A percentile compares a stretch with the other conserved stretches of the same genome.
phyloP scores from a whole-genome alignment of 2,797 vertebrate genomes.

The Phrynocephalus guinanensis region DNA sequence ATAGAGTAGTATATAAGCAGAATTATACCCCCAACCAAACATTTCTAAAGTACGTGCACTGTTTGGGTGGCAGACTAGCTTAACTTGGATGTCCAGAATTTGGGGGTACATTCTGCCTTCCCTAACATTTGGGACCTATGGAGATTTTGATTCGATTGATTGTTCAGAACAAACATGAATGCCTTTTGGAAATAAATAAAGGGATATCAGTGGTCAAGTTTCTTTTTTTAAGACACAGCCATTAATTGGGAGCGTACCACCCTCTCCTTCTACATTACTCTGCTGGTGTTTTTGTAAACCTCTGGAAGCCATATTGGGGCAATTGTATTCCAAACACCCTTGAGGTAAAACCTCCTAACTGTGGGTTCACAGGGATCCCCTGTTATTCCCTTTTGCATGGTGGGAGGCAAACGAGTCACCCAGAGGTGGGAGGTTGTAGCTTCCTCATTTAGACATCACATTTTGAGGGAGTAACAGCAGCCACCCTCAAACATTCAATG shows the following conservation, averaged over 20 bases:
- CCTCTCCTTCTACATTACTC: not conserved
- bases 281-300: not conserved
- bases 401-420: not conserved
- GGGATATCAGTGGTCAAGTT: not conserved
- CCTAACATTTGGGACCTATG: not conserved
- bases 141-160: not conserved
- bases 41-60: not conserved
- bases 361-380: not conserved
- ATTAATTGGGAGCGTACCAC: not conserved
- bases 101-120: not conserved
- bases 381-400: not conserved
- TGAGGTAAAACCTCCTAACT: not conserved
- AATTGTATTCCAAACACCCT: not conserved
- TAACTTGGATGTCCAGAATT: not conserved
- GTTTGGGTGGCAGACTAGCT: conserved; percentile 14
- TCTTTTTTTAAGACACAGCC: conserved; percentile 9
- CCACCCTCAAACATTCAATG: not conserved
- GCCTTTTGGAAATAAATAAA: not conserved
- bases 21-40: not conserved
- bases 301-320: not conserved
- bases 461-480: conserved; percentile 20
- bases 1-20: no score
- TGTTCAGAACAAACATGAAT: not conserved
- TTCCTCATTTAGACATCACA: conserved; percentile 17
- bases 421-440: conserved; percentile 19